Evolutionary conservation across 2,797 vertebrate genomes (phyloP).

Genomic region (Neosilurus mollespiculum): DNA sequence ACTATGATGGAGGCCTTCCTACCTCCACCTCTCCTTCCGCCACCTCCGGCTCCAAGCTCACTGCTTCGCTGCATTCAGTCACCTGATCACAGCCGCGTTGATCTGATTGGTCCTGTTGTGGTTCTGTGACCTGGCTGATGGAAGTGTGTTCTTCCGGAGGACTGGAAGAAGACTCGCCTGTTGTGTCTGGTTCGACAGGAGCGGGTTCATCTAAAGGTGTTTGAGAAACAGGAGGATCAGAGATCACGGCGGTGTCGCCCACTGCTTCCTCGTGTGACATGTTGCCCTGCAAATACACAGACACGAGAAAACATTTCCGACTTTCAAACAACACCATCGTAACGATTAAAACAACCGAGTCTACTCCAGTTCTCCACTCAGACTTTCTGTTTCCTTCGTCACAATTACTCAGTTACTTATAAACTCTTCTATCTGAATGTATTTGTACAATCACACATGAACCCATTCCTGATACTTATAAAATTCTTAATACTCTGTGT

Average conservation of each 20-base stretch:
- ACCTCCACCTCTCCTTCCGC: conserved; percentile 61
- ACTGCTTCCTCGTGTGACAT: conserved; percentile 69
- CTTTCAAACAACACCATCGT: neutral
- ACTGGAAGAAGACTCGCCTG: conserved; percentile 24
- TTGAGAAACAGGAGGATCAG: conserved; percentile 29
- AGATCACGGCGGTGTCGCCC: conserved; percentile 48
- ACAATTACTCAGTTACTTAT: too few relatives aligned
- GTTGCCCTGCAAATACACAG: conserved; percentile 58
- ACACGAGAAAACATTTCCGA: neutral
- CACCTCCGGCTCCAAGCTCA: conserved; percentile 82
- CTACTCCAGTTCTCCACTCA: neutral
- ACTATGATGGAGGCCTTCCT: conserved; percentile 7
- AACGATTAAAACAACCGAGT: neutral
- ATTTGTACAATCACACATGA: neutral
- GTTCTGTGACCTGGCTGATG: conserved; percentile 27
- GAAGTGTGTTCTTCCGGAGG: conserved; percentile 36
- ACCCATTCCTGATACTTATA: neutral
- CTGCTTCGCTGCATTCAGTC: conserved; percentile 80
- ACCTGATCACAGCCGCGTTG: conserved; percentile 52
- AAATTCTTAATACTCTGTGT: neutral
- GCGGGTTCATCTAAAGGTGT: conserved; percentile 44
- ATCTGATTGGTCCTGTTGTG: conserved; percentile 47
- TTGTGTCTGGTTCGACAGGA: conserved; percentile 2
- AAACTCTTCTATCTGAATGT: neutral
- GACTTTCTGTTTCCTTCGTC: too few relatives aligned